Evolutionary conservation across 1,140 invertebrate genomes (phyloP).

Genomic region (Sinonovacula constricta): DNA sequence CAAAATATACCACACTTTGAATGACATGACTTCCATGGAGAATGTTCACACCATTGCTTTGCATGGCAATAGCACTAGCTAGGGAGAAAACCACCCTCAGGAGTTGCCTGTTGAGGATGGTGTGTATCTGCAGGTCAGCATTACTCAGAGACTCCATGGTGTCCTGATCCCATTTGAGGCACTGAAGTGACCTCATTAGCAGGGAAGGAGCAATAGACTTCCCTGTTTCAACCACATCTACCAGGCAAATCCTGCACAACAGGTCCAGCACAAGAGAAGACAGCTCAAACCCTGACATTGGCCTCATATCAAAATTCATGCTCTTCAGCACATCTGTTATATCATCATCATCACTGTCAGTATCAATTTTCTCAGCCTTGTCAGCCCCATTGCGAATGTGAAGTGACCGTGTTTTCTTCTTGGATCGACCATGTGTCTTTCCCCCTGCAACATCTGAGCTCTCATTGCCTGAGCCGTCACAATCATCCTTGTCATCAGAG

Average conservation of each 20-base stretch:
- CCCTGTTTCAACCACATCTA: constrained; percentile 56
- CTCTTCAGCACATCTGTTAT: constrained; percentile 24
- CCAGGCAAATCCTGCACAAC: constrained; percentile 57
- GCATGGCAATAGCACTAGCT: constrained; percentile 57
- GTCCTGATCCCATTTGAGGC: constrained; percentile 3
- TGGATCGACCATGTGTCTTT: constrained; percentile 17
- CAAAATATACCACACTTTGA: constrained; percentile 5
- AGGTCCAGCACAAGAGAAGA: constrained; percentile 62
- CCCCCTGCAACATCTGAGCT: constrained; percentile 18
- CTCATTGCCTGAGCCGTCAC: constrained; percentile 7
- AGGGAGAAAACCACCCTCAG: constrained; percentile 59
- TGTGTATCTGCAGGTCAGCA: too few relatives aligned
- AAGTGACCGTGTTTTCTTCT: constrained; percentile 24
- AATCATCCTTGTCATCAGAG: constrained; percentile 14
- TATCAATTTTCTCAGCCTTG: constrained; percentile 11
- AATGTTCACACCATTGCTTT: constrained; percentile 64
- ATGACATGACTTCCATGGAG: constrained; percentile 50
- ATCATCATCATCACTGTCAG: constrained; percentile 47
- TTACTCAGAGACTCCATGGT: constrained; percentile 6
- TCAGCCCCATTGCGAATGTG: not conserved
- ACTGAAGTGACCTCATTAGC: constrained; percentile 61
- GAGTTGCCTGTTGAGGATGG: constrained; percentile 55
- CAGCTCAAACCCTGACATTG: constrained; percentile 50
- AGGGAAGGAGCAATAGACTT: constrained; percentile 59
- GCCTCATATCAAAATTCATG: constrained; percentile 14